Conservation (phyloP, 2,888 invertebrate species). For the Amblyjoppa fuscipennis region DNA sequence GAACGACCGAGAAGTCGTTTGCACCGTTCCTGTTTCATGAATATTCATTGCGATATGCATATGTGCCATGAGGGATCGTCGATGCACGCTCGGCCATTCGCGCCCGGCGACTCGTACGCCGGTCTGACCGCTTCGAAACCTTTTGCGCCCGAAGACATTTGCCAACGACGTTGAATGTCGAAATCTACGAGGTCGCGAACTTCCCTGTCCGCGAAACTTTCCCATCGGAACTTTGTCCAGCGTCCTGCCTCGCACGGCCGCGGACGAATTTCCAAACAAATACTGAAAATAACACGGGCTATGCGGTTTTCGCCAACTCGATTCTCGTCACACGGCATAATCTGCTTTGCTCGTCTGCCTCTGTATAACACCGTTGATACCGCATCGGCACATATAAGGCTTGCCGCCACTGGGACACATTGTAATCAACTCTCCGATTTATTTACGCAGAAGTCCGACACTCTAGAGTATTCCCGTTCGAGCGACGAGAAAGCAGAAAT, state of each 20-base stretch:
- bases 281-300: neutral
- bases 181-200: neutral
- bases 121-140: slow-evolving; percentile 19
- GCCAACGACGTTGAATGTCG: neutral
- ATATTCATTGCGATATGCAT: slow-evolving; percentile 50
- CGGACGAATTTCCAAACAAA: neutral
- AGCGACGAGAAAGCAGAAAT: neutral
- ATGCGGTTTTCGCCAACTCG: neutral
- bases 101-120: neutral
- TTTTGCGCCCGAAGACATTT: slow-evolving; percentile 20
- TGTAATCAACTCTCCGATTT: slow-evolving; percentile 76
- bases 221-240: neutral
- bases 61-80: slow-evolving; percentile 10
- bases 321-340: slow-evolving; percentile 51
- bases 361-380: slow-evolving; percentile 55
- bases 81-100: slow-evolving; percentile 20
- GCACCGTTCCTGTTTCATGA: slow-evolving; percentile 47
- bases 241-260: neutral
- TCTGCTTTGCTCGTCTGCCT: slow-evolving; percentile 34
- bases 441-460: slow-evolving; percentile 52
- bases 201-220: neutral
- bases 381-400: slow-evolving; percentile 70
- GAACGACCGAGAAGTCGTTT: slow-evolving; percentile 55
- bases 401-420: slow-evolving; percentile 70
- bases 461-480: neutral